Base-by-base conservation (phyloP, 1,140 invertebrate species). In the Eupeodes corollae region DNA sequence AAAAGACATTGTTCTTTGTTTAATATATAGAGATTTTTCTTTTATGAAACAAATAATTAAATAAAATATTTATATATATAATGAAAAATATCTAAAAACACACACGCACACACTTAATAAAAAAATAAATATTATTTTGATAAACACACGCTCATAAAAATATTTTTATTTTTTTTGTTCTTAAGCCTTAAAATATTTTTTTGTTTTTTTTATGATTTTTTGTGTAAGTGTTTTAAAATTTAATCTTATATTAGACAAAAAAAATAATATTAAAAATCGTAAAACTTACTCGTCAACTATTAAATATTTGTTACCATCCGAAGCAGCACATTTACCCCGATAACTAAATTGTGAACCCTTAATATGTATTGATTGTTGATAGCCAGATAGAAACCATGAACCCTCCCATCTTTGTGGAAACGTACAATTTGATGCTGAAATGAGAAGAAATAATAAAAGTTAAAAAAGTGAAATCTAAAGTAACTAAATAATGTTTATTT, bases 331-430 rank as follows among this genome's bases (percentile, higher is more conserved):
- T 61, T 75, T 76, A 56, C 86, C 86, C 61, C 87, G 87, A 66
- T 79, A 86, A 56, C 83, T 86, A 48, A 88, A 77, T 50, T 80
- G 74, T 52, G 81, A 82, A 45, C 79, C 81, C 54, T 84, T 83
- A 63, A 89, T 86, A 53, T 79, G 71, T 61, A 89, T 85, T 37
- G 83, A 79, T 59, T 86, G 82, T 58, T 83, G 79, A 54, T 87
- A 83, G 34, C 86, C 85, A 49, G 83, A 86, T 65, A 88, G 84
- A 69, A 89, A 89, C 85, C 86, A 89, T 47, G 78, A 80, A 47
- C 86, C 86, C 56, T 84, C 78, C 86, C 86, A 89, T 48, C 76
- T 75, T 42, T 75, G 70, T 49, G 85, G 85, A 71, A 88, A 86
- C 52, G 77, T 75, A 70, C 86, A 89, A 65, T 82, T 82, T 79